phyloP scores from a whole-genome alignment of 1,140 invertebrate genomes.

The Elysia chlorotica region DNA sequence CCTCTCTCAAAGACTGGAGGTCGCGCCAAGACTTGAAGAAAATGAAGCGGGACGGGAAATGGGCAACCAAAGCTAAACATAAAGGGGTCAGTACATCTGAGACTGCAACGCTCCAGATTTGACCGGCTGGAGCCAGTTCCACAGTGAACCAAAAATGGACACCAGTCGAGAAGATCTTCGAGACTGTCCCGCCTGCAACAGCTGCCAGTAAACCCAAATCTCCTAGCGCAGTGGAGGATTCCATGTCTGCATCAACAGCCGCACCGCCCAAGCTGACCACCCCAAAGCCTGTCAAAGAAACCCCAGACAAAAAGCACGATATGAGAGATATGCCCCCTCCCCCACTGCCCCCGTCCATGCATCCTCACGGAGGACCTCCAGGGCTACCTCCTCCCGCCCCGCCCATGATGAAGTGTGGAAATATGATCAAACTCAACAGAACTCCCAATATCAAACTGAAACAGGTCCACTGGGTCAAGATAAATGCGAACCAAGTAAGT shows the following conservation, averaged over 20 bases:
- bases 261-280: too few relatives aligned
- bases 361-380: neutral
- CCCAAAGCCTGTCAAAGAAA: neutral
- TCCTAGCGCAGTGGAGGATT: neutral
- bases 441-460: conserved; percentile 22
- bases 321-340: conserved; percentile 7
- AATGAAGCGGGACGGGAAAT: neutral
- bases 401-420: neutral
- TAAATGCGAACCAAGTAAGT: conserved; percentile 20
- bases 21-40: neutral
- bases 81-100: neutral
- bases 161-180: neutral
- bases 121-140: neutral
- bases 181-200: neutral
- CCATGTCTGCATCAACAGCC: neutral
- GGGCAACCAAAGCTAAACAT: neutral
- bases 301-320: neutral
- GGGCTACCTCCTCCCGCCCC: neutral
- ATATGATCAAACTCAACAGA: neutral
- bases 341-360: neutral
- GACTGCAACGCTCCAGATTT: neutral
- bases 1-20: conserved; percentile 6
- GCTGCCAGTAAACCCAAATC: neutral
- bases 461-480: conserved; percentile 29
- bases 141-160: too few relatives aligned